Evolutionary conservation across 2,113 vertebrate genomes (phyloP), one percentile per base, ranked within the genome.

Genomic region (Telmatochromis sp.): DNA sequence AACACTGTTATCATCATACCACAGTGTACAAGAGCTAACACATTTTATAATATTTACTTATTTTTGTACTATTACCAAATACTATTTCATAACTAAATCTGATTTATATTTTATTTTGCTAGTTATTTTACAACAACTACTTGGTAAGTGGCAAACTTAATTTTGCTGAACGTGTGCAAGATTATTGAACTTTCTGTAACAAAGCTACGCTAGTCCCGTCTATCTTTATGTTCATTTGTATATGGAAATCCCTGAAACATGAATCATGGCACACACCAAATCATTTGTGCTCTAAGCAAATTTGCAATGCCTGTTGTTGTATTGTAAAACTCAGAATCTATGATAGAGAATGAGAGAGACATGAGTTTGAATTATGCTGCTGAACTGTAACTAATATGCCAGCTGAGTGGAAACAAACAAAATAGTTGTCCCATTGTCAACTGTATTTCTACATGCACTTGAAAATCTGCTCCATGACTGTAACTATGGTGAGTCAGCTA

Each of bases 171-270:
- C 1, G 3, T 70, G 8, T 73, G 42, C 15, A 49, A 31, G 15
- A 31, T 23, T 49, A 49, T 78, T 78, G 23, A 31, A 31, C 45
- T 78, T 17, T 19, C 6, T 49, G 58, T 35, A 19, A 49, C 70
- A 31, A 78, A 31, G 42, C 45, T 75, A 17, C 1, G 0, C 15
- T 12, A 7, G 15, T 19, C 0, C n/a, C n/a, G n/a, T n/a, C 70
- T 19, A 31, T 31, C 42, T 49, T 78, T 49, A 7, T 78, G 15
- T 4, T 78, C 26, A 49, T 31, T 75, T 78, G 15, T n/a, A 19
- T 12, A 47, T 11, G 14, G 23, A 28, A 47, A 75, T 5, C 5
- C 14, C 23, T 47, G 23, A 47, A 75, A 47, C 14, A 17, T 7
- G 3, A 75, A 17, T 45, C 21, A 9, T 73, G 13, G 7, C 37